A percentile compares a stretch with the other conserved stretches of the same genome.
Evolutionary conservation across 2,797 vertebrate species (phyloP).

Genomic region (Alauda arvensis): DNA sequence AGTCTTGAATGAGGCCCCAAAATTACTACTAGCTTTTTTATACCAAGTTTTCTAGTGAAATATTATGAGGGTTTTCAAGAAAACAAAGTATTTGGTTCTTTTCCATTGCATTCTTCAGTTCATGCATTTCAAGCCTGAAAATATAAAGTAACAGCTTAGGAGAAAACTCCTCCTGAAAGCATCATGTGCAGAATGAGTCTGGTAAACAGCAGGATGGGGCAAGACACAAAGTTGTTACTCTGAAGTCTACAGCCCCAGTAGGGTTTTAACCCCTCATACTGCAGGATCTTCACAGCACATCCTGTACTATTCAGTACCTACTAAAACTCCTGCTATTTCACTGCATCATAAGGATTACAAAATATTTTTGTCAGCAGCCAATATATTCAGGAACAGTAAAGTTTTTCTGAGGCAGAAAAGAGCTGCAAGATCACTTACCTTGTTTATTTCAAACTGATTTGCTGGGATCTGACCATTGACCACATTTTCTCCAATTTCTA

Average conservation of each 20-base stretch:
- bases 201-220: background rate
- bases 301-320: background rate
- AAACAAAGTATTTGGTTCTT: background rate
- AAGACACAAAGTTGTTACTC: background rate
- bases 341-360: background rate
- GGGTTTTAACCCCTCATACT: background rate
- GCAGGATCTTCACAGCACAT: background rate
- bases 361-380: background rate
- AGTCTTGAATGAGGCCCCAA: background rate
- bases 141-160: background rate
- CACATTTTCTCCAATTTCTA: slow-evolving; percentile 91
- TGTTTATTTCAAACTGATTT: slow-evolving; percentile 92
- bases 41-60: background rate
- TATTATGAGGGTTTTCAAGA: background rate
- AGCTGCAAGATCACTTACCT: slow-evolving; percentile 74
- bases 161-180: background rate
- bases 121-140: background rate
- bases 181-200: background rate
- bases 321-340: background rate
- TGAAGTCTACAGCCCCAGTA: background rate
- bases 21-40: background rate
- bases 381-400: background rate
- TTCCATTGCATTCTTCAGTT: background rate
- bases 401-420: background rate
- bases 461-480: slow-evolving; percentile 76